Evolutionary conservation across 2,797 vertebrate genomes (phyloP).

Genomic region (Helostoma temminkii): DNA sequence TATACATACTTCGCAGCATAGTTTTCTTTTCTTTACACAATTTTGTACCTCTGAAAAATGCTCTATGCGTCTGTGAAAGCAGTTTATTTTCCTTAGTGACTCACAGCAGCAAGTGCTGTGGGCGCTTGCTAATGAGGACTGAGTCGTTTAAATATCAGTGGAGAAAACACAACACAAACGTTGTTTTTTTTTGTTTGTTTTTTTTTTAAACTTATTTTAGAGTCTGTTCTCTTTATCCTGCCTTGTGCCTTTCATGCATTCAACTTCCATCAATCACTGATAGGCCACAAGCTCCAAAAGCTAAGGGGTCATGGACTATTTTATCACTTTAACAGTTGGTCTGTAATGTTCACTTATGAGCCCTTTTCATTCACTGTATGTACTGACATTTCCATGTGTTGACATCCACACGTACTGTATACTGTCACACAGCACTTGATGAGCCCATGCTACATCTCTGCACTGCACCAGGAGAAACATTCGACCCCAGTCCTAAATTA

Average conservation of each 20-base stretch:
- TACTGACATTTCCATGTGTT: background rate
- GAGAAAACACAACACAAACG: background rate
- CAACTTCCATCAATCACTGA: too few species aligned
- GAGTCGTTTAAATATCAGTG: background rate
- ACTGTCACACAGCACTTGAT: background rate
- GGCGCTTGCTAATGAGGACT: slow-evolving; percentile 1
- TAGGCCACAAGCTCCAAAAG: too few species aligned
- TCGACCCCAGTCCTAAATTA: background rate
- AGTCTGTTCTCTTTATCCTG: background rate
- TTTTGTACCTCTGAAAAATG: background rate
- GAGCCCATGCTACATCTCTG: background rate
- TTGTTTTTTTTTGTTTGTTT: background rate
- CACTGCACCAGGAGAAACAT: background rate
- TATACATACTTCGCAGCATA: too few species aligned
- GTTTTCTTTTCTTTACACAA: background rate
- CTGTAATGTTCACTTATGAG: background rate
- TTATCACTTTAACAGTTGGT: too few species aligned
- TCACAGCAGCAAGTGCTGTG: slow-evolving; percentile 2
- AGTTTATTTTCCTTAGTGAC: slow-evolving; percentile 12
- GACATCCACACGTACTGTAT: background rate
- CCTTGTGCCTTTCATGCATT: too few species aligned
- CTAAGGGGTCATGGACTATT: too few species aligned
- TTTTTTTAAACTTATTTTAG: background rate
- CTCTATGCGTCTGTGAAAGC: background rate
- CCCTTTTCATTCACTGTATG: too few species aligned